Percentiles rank a stretch among this genome's conserved stretches.
Conservation (phyloP, 2,888 invertebrate genomes). For the Rhingia rostrata region DNA sequence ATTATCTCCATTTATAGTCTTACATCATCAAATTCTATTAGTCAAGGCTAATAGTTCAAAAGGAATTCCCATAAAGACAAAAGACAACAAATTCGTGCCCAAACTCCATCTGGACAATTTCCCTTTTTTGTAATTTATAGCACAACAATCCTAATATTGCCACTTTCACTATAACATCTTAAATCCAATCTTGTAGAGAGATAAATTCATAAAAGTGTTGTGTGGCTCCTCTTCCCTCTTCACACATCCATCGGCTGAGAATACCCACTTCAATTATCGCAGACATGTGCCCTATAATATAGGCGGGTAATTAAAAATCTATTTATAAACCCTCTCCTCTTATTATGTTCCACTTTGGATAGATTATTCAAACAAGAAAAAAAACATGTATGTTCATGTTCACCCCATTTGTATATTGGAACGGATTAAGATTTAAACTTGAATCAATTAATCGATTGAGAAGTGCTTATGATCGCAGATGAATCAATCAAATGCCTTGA, state of each 20-base stretch:
- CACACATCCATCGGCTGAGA: slow-evolving; percentile 6
- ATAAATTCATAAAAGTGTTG: slow-evolving; percentile 29
- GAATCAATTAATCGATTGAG: slow-evolving; percentile 57
- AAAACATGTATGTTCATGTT: slow-evolving; percentile 38
- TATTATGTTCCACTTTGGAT: slow-evolving; percentile 9
- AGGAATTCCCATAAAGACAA: slow-evolving; percentile 15
- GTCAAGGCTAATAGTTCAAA: slow-evolving; percentile 4
- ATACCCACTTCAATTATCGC: slow-evolving; percentile 58
- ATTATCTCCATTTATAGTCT: not conserved
- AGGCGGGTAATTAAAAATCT: slow-evolving; percentile 53
- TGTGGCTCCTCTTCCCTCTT: not conserved
- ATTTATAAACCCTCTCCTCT: slow-evolving; percentile 43
- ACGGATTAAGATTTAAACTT: slow-evolving; percentile 32
- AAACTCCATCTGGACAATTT: slow-evolving; percentile 12
- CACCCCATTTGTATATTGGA: slow-evolving; percentile 25
- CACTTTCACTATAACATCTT: slow-evolving; percentile 38
- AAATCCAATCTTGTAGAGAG: slow-evolving; percentile 29
- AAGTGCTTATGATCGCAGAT: slow-evolving; percentile 33
- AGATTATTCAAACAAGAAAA: slow-evolving; percentile 15
- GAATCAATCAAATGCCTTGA: slow-evolving; percentile 19
- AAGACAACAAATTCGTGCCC: slow-evolving; percentile 22
- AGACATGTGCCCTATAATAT: slow-evolving; percentile 33
- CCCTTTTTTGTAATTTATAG: slow-evolving; percentile 17
- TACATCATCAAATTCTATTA: slow-evolving; percentile 1
- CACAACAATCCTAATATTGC: slow-evolving; percentile 31